Conservation (phyloP, 2,888 invertebrate species). For the Euplexia lucipara region DNA sequence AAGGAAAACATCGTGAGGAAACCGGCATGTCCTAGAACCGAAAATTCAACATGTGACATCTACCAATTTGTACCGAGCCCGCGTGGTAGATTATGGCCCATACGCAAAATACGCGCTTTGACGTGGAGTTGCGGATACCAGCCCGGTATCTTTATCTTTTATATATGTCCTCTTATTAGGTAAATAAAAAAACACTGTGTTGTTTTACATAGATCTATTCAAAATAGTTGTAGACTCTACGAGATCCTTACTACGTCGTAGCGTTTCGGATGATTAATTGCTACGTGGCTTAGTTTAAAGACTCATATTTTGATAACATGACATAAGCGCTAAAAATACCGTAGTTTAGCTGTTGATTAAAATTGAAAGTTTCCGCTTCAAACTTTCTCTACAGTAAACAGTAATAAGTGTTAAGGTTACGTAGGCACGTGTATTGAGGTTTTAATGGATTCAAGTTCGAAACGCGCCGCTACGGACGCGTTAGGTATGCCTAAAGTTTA, state of each 20-base stretch:
- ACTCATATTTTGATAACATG: slow-evolving; percentile 53
- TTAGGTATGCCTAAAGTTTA: slow-evolving; percentile 56
- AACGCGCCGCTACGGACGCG: slow-evolving; percentile 29
- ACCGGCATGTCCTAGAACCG: no score
- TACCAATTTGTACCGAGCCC: no score
- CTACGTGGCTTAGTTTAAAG: slow-evolving; percentile 31
- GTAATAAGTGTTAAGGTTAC: slow-evolving; percentile 67
- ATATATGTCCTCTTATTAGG: neutral
- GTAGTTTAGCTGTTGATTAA: slow-evolving; percentile 63
- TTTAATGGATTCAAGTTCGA: slow-evolving; percentile 60
- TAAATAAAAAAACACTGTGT: neutral
- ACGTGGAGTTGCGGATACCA: no score
- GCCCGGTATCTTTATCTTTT: no score
- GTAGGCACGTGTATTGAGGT: slow-evolving; percentile 55
- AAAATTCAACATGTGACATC: no score
- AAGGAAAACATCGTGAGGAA: no score
- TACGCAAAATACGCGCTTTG: no score
- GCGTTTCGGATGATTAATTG: slow-evolving; percentile 4
- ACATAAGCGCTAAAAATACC: slow-evolving; percentile 63
- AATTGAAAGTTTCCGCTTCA: slow-evolving; percentile 66
- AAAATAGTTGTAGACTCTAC: slow-evolving; percentile 5
- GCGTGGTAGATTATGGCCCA: no score
- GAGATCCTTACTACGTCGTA: slow-evolving; percentile 29
- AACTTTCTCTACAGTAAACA: slow-evolving; percentile 66
- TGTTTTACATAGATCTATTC: neutral